These are phyloP conservation scores for Anthrax anthrax DNA, from an alignment of 2,888 invertebrate species.

Conservation along the genomic window DNA sequence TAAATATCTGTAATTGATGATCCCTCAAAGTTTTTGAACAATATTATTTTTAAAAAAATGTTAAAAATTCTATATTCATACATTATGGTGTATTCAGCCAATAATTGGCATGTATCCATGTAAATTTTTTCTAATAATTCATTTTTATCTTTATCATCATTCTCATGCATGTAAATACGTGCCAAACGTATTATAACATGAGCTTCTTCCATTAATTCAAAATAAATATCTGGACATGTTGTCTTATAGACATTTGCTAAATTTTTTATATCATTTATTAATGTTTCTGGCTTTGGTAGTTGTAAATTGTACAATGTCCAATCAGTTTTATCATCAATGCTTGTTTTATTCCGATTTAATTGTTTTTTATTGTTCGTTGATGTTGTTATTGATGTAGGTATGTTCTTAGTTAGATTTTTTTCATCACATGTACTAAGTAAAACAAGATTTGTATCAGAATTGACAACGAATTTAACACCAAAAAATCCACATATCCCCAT, in stretches of 20 bases:
- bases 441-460: slow-evolving; percentile 35
- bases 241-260: slow-evolving; percentile 49
- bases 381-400: background rate
- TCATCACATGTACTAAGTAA: slow-evolving; percentile 24
- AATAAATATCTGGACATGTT: slow-evolving; percentile 51
- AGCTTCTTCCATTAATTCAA: slow-evolving; percentile 57
- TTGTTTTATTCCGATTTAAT: background rate
- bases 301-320: slow-evolving; percentile 64
- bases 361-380: background rate
- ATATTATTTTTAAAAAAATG: too few relatives aligned
- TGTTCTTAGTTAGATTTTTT: background rate
- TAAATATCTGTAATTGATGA: too few relatives aligned
- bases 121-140: slow-evolving; percentile 4
- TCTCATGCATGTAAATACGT: background rate
- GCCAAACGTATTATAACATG: slow-evolving; percentile 45
- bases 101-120: slow-evolving; percentile 23
- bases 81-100: slow-evolving; percentile 32
- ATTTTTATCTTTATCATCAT: background rate
- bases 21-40: too few relatives aligned
- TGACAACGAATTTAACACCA: slow-evolving; percentile 36
- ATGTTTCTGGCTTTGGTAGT: slow-evolving; percentile 45
- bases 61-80: slow-evolving; percentile 10
- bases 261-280: slow-evolving; percentile 55
- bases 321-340: slow-evolving; percentile 17
- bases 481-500: slow-evolving; percentile 54